These are phyloP conservation scores for Bos indicus DNA, from an alignment of 2,113 vertebrate genomes.

Conservation along the genomic window DNA sequence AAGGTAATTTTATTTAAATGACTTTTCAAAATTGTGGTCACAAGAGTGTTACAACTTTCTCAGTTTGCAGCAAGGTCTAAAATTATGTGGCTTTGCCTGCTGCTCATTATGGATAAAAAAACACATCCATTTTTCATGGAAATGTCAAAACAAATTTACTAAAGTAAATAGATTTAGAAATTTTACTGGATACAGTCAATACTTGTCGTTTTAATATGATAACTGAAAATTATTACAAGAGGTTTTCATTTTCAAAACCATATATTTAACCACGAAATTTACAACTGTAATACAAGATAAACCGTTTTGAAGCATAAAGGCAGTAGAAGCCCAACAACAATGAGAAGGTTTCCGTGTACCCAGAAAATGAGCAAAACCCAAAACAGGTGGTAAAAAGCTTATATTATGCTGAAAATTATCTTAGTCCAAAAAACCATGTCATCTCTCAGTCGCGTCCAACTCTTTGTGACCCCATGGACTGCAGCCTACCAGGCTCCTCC, in stretches of 20 bases:
- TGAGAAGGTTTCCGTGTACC: not conserved
- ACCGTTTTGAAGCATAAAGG: not conserved
- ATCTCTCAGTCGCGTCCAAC: fast-evolving
- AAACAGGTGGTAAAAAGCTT: not conserved
- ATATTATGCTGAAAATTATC: constrained; percentile 11
- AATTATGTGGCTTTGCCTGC: not conserved
- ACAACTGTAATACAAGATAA: not conserved
- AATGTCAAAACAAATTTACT: not conserved
- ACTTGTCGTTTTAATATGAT: not conserved
- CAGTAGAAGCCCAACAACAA: not conserved
- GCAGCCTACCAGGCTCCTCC: not conserved
- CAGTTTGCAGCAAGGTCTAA: not conserved
- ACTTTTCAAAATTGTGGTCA: not conserved
- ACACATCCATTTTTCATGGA: not conserved
- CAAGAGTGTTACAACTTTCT: not conserved
- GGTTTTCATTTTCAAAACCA: not conserved
- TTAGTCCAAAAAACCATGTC: not conserved
- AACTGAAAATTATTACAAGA: not conserved
- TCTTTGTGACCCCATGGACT: not conserved
- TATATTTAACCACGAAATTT: not conserved
- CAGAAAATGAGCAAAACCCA: not conserved
- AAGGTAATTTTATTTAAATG: not conserved
- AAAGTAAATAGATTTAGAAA: not conserved
- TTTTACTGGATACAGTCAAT: not conserved
- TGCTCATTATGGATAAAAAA: not conserved